phyloP scores from a whole-genome alignment of 2,113 vertebrate species.

The Hucho hucho region DNA sequence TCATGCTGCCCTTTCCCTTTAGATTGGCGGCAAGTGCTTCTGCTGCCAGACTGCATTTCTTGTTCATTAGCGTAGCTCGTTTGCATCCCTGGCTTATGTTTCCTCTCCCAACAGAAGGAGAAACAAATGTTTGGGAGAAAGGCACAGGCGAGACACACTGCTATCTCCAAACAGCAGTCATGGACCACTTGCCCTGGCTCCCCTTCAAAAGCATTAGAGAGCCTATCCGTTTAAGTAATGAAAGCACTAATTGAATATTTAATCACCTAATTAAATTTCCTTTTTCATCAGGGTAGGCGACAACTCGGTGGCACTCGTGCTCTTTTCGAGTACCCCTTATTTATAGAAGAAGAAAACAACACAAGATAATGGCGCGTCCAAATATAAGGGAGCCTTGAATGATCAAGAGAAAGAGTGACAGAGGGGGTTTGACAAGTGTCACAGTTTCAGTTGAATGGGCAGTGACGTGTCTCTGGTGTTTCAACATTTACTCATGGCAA shows the following conservation, averaged over 20 bases:
- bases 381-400: neutral
- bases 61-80: conserved; percentile 5
- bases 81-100: neutral
- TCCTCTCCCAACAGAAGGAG: neutral
- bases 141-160: conserved; percentile 10
- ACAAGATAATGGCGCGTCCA: neutral
- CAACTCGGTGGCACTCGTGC: conserved; percentile 22
- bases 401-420: neutral
- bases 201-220: conserved; percentile 27
- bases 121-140: conserved; percentile 9
- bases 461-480: neutral
- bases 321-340: conserved; percentile 30
- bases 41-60: neutral
- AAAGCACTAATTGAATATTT: conserved; percentile 52
- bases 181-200: conserved; percentile 19
- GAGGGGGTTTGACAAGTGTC: neutral
- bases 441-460: neutral
- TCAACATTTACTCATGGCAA: neutral
- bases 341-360: conserved; percentile 14
- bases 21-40: neutral
- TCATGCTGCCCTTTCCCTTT: neutral
- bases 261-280: conserved; percentile 49
- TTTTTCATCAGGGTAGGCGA: conserved; percentile 35
- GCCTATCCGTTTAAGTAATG: conserved; percentile 42
- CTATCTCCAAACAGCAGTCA: conserved; percentile 34